Percentiles rank a stretch among this genome's conserved stretches.
Conservation (phyloP, 2,888 invertebrate genomes). For the Hirtodrosophila confusa region DNA sequence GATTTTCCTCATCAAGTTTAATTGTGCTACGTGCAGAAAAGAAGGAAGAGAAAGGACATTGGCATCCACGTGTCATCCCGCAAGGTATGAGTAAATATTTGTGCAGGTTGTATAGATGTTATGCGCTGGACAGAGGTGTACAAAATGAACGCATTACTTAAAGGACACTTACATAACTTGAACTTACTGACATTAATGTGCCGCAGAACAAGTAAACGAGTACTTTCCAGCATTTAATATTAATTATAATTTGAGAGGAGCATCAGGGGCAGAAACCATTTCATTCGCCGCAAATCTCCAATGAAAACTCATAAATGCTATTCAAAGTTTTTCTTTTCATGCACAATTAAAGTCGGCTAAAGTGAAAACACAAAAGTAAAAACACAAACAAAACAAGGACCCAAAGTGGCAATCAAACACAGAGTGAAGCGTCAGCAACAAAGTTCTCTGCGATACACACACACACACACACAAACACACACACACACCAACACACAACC, state of each 20-base stretch:
- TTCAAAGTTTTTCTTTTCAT: conserved; percentile 23
- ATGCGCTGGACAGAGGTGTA: too few species aligned
- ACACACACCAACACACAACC: not conserved
- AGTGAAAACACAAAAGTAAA: conserved; percentile 17
- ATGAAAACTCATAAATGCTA: conserved; percentile 43
- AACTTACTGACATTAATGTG: too few species aligned
- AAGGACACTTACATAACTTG: not conserved
- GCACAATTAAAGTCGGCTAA: conserved; percentile 33
- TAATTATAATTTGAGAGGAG: not conserved
- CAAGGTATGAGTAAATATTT: conserved; percentile 9
- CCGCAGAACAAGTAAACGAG: too few species aligned
- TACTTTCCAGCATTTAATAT: too few species aligned
- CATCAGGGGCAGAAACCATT: not conserved
- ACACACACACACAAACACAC: not conserved
- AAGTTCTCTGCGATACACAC: conserved; percentile 21
- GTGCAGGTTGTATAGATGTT: too few species aligned
- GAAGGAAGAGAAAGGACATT: conserved; percentile 3
- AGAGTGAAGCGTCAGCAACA: conserved; percentile 30
- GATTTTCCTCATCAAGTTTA: conserved; percentile 26
- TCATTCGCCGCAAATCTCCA: not conserved
- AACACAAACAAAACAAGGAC: conserved; percentile 36
- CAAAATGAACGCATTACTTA: not conserved
- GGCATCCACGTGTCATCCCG: conserved; percentile 11
- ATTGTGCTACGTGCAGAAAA: conserved; percentile 17
- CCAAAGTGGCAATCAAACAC: conserved; percentile 42